Conservation (phyloP, 2,888 invertebrate species). For the Scrobipalpa atriplicella region DNA sequence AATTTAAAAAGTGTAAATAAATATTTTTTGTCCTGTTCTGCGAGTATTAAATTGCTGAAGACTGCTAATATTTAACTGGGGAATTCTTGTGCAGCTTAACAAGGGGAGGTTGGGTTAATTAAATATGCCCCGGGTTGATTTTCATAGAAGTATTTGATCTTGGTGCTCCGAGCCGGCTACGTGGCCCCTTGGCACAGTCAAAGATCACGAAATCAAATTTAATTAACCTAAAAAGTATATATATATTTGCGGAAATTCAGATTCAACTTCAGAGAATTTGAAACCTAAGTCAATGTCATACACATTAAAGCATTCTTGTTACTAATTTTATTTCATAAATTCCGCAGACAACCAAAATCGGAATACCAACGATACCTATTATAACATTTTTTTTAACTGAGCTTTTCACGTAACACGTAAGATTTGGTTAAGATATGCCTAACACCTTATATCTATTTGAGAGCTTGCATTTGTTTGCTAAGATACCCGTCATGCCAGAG, state of each 20-base stretch:
- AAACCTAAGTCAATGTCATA: not conserved
- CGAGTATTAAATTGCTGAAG: conserved; percentile 75
- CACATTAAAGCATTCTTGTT: no score
- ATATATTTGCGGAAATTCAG: conserved; percentile 55
- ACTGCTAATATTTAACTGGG: conserved; percentile 78
- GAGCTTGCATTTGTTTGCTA: no score
- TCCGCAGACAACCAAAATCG: no score
- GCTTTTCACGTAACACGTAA: no score
- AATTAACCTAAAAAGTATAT: conserved; percentile 45
- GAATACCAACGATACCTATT: no score
- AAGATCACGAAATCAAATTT: conserved; percentile 62
- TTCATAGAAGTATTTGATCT: conserved; percentile 80
- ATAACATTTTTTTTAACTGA: no score
- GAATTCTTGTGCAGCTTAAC: conserved; percentile 78
- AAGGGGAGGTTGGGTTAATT: conserved; percentile 77
- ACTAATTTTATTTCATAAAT: no score
- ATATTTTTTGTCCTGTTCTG: conserved; percentile 65
- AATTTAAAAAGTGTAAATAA: conserved; percentile 68
- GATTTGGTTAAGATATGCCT: no score
- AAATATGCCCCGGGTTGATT: conserved; percentile 77
- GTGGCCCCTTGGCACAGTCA: conserved; percentile 58
- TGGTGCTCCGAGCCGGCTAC: conserved; percentile 62
- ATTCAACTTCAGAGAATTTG: conserved; percentile 37
- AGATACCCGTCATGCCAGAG: not conserved
- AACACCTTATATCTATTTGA: no score